phyloP scores from a whole-genome alignment of 1,140 invertebrate species.

The Anastrepha obliqua region DNA sequence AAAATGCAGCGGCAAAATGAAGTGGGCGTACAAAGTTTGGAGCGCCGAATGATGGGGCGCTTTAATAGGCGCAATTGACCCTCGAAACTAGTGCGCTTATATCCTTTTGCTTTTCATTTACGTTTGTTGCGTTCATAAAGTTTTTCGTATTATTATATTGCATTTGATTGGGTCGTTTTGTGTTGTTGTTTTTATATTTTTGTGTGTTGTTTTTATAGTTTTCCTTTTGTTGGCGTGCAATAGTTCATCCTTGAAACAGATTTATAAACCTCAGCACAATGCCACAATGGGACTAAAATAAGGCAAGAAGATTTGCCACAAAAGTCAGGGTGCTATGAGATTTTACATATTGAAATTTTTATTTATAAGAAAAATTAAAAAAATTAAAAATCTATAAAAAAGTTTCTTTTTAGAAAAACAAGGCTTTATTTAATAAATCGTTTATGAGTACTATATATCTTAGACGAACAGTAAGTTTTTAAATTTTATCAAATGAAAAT shows the following conservation, averaged over 20 bases:
- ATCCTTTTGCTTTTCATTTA: conserved; percentile 3
- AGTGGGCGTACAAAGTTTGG: no score
- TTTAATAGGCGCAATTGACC: not conserved
- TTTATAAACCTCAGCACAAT: not conserved
- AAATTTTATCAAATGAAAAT: no score
- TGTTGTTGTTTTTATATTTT: not conserved
- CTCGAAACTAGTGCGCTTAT: not conserved
- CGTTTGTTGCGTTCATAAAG: not conserved
- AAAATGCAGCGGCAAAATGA: not conserved
- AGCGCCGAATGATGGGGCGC: not conserved
- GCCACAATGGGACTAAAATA: not conserved
- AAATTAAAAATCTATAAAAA: no score
- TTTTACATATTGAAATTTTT: no score
- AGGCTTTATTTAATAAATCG: no score
- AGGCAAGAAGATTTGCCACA: no score
- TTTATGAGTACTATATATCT: no score
- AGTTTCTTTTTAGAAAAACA: no score
- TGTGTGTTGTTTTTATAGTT: not conserved
- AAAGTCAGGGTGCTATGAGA: no score
- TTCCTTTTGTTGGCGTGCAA: not conserved
- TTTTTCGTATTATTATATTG: conserved; percentile 25
- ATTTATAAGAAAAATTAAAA: no score
- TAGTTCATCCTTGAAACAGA: not conserved
- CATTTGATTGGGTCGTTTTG: conserved; percentile 28
- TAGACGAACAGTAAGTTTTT: no score